Evolutionary conservation across 2,888 invertebrate genomes (phyloP).

Genomic region (Opisthograptis luteolata): DNA sequence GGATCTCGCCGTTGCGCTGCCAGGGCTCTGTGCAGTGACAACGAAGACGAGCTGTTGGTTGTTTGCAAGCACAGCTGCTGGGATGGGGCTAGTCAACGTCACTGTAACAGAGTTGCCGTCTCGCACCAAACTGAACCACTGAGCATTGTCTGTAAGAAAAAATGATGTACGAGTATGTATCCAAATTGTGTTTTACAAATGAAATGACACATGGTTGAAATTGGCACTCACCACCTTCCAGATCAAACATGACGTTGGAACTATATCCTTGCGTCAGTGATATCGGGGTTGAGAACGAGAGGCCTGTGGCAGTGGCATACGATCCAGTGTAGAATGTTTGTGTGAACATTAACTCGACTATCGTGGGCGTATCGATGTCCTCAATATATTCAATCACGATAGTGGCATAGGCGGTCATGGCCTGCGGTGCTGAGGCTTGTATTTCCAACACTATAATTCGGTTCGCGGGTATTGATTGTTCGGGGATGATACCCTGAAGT

Average conservation of each 20-base stretch:
- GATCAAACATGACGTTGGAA: conserved; percentile 36
- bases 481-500: conserved; percentile 38
- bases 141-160: conserved; percentile 12
- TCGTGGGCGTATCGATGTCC: conserved; percentile 10
- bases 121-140: conserved; percentile 23
- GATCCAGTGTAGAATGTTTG: conserved; percentile 45
- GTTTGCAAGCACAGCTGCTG: conserved; percentile 37
- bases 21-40: conserved; percentile 18
- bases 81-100: conserved; percentile 31
- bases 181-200: too few species aligned
- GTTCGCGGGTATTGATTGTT: conserved; percentile 40
- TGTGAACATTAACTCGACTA: conserved; percentile 27
- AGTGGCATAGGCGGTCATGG: conserved; percentile 43
- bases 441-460: conserved; percentile 42
- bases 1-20: conserved; percentile 26
- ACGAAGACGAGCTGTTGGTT: conserved; percentile 38
- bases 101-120: conserved; percentile 28
- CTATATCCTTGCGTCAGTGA: conserved; percentile 40
- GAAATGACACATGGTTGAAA: conserved; percentile 9
- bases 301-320: conserved; percentile 31
- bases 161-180: too few species aligned
- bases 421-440: conserved; percentile 40
- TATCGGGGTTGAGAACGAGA: conserved; percentile 36
- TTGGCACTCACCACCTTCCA: conserved; percentile 44
- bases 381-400: conserved; percentile 40